Base-by-base conservation (phyloP, 35 echinoderm and acorn worm genomes). In the Patiria miniata region DNA sequence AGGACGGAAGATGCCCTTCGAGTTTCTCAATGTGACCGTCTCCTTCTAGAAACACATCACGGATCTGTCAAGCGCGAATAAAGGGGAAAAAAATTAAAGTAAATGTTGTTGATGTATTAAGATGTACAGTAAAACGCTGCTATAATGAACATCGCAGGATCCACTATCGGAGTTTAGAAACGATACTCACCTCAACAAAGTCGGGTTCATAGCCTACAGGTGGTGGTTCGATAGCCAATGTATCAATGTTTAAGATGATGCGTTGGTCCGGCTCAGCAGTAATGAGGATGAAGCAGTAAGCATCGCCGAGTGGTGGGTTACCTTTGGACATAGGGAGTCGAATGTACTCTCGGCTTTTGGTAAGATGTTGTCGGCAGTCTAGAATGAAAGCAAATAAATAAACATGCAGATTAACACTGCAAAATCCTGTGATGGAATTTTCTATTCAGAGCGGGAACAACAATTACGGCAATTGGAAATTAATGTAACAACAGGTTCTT, bases 281-380 rank as follows among this genome's bases (percentile, higher is more conserved):
- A 9, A 73, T 73, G 21, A 73, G 26, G 14, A 73, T 26, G 26
- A 28, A 73, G 34, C 65, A 73, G 29, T 73, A 26, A 10, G 26
- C 65, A 32, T 34, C 34, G 34, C 65, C 65, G 7, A 73, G 65
- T 14, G 65, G 65, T 23, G 65, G 65, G 8, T 32, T 73, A 73
- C 65, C 65, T 1, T 12, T 12, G 26, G 65, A 28, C 8, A 73
- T 10, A 23, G 65, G 65, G 29, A 73, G 65, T 34, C 65, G 65
- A 34, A 73, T 73, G 34, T 32, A 73, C 23, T 73, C 65, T 73
- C 65, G 26, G 0, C 26, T 14, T 23, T 30, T 73, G 19, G 65
- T 73, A 10, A 73, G 65, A 73, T 16, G 65, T 23, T 73, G 65
- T 73, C 65, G 21, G 65, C 65, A 73, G 34, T 73, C 65, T 73